phyloP scores from a whole-genome alignment of 1,140 invertebrate genomes.

The Papilio aristodemus region DNA sequence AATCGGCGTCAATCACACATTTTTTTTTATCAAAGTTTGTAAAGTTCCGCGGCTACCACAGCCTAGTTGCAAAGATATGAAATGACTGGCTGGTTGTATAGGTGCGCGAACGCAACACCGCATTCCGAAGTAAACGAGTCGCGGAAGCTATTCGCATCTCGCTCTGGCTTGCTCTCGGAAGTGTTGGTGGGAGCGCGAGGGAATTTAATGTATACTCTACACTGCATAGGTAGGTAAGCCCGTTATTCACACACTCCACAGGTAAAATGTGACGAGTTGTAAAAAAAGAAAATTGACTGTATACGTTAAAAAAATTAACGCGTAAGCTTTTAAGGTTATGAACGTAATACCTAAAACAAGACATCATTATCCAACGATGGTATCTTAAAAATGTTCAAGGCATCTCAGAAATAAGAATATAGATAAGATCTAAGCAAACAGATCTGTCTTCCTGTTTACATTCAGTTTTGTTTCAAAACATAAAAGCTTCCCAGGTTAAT shows the following conservation, averaged over 20 bases:
- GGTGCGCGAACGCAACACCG: slow-evolving; percentile 71
- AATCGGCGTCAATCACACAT: slow-evolving; percentile 70
- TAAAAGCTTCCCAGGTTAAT: neutral
- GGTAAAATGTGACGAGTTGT: slow-evolving; percentile 60
- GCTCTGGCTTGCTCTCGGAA: slow-evolving; percentile 38
- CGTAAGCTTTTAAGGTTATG: slow-evolving; percentile 13
- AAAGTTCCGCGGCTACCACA: slow-evolving; percentile 49
- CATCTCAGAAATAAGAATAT: neutral
- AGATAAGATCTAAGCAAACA: neutral
- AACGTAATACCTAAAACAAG: slow-evolving; percentile 7
- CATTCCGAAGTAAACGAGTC: slow-evolving; percentile 70
- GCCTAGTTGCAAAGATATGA: slow-evolving; percentile 59
- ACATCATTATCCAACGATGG: neutral
- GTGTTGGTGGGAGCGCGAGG: slow-evolving; percentile 38
- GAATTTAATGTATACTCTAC: slow-evolving; percentile 40
- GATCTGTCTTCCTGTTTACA: too few species aligned
- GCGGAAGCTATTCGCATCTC: slow-evolving; percentile 57
- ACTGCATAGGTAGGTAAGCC: slow-evolving; percentile 68
- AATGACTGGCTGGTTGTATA: slow-evolving; percentile 68
- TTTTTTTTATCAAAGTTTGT: slow-evolving; percentile 57
- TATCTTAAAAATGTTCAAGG: neutral
- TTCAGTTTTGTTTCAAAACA: too few species aligned
- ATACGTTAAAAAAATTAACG: slow-evolving; percentile 30
- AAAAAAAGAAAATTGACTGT: slow-evolving; percentile 49
- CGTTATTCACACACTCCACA: slow-evolving; percentile 75